A percentile compares a stretch with the other conserved stretches of the same genome.
Conservation (phyloP, 2,113 vertebrate genomes). For the Zosterops pallidus region DNA sequence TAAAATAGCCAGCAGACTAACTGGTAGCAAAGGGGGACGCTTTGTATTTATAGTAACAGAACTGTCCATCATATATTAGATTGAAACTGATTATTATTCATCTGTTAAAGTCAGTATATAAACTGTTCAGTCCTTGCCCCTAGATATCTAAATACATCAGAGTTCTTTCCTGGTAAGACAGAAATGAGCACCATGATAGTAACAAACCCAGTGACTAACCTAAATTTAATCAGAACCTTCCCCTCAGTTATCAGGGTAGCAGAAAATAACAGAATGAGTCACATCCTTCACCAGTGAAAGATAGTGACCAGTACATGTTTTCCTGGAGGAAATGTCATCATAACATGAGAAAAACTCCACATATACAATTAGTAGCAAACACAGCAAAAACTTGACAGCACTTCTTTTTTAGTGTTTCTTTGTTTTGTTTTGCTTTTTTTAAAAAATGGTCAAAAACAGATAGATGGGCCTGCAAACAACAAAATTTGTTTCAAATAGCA, state of each 20-base stretch:
- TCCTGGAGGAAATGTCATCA: background rate
- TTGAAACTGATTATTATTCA: background rate
- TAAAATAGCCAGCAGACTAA: background rate
- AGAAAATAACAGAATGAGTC: background rate
- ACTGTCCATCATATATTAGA: background rate
- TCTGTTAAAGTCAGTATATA: background rate
- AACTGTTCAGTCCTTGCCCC: background rate
- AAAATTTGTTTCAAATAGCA: background rate
- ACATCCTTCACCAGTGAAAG: background rate
- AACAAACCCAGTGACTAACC: background rate
- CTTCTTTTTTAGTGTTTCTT: background rate
- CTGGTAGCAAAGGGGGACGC: background rate
- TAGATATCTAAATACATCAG: background rate
- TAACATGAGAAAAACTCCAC: background rate
- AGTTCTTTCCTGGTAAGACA: background rate
- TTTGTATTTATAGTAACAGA: background rate
- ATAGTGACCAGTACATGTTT: background rate
- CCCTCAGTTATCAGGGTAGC: background rate
- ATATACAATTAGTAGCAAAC: background rate
- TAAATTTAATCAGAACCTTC: slow-evolving; percentile 10
- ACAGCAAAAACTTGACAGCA: background rate
- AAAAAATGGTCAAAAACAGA: background rate
- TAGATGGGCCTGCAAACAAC: background rate
- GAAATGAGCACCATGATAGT: background rate
- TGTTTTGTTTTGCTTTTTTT: background rate